Conservation (phyloP, 2,113 vertebrate genomes). For the Pygoscelis antarcticus region DNA sequence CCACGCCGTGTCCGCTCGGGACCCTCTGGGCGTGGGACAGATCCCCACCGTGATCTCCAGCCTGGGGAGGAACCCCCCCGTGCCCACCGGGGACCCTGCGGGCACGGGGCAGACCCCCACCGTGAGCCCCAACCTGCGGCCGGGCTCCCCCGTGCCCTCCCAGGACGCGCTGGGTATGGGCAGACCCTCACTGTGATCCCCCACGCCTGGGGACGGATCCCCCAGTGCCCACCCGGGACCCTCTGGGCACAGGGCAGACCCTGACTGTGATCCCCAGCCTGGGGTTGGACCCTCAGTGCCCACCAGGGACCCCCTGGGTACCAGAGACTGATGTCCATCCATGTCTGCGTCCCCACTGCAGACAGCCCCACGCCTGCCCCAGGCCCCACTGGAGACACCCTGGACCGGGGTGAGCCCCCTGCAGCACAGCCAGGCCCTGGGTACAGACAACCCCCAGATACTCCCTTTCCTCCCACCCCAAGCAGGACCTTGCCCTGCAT, state of each 20-base stretch:
- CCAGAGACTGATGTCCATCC: background rate
- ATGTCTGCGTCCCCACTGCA: background rate
- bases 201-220: background rate
- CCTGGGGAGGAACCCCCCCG: background rate
- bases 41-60: background rate
- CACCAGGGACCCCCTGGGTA: background rate
- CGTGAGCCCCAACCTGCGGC: background rate
- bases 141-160: fast-evolving
- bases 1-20: background rate
- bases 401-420: fast-evolving
- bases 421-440: background rate
- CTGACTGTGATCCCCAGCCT: too few relatives aligned
- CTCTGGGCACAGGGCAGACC: background rate
- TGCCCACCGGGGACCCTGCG: too few relatives aligned
- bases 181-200: background rate
- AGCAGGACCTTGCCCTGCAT: background rate
- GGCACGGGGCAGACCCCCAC: background rate
- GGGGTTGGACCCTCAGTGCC: too few relatives aligned
- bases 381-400: background rate
- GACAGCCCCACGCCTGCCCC: too few relatives aligned
- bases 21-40: too few relatives aligned
- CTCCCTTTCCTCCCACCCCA: background rate
- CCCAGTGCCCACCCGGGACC: background rate
- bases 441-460: background rate
- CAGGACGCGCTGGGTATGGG: too few relatives aligned